Conservation (phyloP, 2,797 vertebrate species). For the Okamejei kenojei region DNA sequence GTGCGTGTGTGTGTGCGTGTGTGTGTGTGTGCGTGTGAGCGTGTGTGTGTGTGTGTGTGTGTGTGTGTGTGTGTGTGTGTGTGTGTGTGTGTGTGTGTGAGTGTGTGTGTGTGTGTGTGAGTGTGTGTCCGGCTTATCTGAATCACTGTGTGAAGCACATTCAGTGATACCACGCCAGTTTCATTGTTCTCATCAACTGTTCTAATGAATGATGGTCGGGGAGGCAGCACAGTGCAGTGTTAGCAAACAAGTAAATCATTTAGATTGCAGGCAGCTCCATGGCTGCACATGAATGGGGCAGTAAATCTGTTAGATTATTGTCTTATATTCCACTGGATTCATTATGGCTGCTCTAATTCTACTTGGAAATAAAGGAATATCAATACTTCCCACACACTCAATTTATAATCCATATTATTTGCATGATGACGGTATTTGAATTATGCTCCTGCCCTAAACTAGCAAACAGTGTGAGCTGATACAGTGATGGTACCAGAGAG, state of each 20-base stretch:
- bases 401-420: slow-evolving; percentile 38
- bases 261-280: slow-evolving; percentile 49
- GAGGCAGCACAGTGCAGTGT: slow-evolving; percentile 52
- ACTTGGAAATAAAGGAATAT: slow-evolving; percentile 37
- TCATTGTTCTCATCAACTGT: slow-evolving; percentile 53
- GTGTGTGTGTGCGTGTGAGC: too few species aligned
- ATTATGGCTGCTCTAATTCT: slow-evolving; percentile 37
- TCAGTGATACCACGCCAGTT: slow-evolving; percentile 42
- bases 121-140: slow-evolving; percentile 3
- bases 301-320: slow-evolving; percentile 50
- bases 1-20: too few species aligned
- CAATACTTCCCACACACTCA: slow-evolving; percentile 37
- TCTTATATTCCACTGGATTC: slow-evolving; percentile 50
- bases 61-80: too few species aligned
- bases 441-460: slow-evolving; percentile 12
- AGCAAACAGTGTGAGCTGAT: neutral
- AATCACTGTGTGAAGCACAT: slow-evolving; percentile 34
- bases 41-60: too few species aligned
- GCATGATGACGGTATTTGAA: slow-evolving; percentile 30
- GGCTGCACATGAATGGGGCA: slow-evolving; percentile 45
- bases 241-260: slow-evolving; percentile 56
- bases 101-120: too few species aligned
- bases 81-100: too few species aligned
- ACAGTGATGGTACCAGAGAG: neutral
- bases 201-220: slow-evolving; percentile 52